These are phyloP conservation scores for Nephrotoma guestfalica DNA, from an alignment of 2,888 invertebrate genomes.

Conservation along the genomic window DNA sequence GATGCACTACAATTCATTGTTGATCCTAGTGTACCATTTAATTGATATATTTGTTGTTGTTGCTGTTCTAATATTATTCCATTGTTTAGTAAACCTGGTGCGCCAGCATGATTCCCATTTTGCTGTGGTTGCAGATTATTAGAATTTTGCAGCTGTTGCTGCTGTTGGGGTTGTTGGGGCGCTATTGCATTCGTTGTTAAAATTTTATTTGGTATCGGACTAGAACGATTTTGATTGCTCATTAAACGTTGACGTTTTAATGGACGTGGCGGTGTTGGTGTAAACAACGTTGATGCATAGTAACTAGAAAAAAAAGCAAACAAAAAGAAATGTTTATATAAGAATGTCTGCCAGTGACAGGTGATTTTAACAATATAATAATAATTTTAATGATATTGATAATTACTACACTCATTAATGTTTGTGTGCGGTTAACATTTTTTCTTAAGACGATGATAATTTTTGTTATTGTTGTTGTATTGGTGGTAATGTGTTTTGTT, in stretches of 20 bases:
- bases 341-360: neutral
- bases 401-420: neutral
- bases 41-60: neutral
- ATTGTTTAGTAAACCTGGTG: conserved; percentile 3
- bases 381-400: neutral
- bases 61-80: neutral
- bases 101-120: conserved; percentile 5
- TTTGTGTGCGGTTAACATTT: neutral
- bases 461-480: neutral
- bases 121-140: conserved; percentile 13
- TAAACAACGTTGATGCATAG: conserved; percentile 29
- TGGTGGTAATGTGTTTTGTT: neutral
- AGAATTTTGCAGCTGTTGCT: conserved; percentile 22
- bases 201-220: conserved; percentile 21
- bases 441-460: neutral
- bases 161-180: conserved; percentile 22
- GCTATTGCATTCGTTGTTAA: conserved; percentile 19
- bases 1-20: neutral
- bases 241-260: conserved; percentile 33
- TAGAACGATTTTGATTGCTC: conserved; percentile 23
- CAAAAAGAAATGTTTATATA: neutral
- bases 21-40: neutral
- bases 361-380: neutral
- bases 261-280: conserved; percentile 26
- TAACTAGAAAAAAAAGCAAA: conserved; percentile 19